Percentiles rank a stretch among this genome's conserved stretches.
These are phyloP conservation scores for Albula goreensis DNA, from an alignment of 2,113 vertebrate species.

Conservation along the genomic window DNA sequence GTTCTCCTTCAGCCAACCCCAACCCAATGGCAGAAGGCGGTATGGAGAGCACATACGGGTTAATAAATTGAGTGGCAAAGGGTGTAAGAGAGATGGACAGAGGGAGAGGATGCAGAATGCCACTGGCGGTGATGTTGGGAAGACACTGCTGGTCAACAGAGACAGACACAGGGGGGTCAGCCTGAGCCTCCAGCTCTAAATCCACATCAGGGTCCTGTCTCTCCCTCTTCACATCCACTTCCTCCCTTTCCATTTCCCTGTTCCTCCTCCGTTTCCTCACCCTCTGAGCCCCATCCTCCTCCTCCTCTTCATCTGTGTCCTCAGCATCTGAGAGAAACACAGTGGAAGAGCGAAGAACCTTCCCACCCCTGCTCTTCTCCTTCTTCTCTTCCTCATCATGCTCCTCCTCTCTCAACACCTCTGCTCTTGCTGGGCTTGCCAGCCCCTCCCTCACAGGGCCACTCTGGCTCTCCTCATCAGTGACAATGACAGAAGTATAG, in stretches of 20 bases:
- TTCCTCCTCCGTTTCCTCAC: slow-evolving; percentile 61
- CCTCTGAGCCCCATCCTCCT: slow-evolving; percentile 44
- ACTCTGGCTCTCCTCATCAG: slow-evolving; percentile 72
- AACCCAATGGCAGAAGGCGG: slow-evolving; percentile 60
- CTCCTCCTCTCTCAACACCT: slow-evolving; percentile 50
- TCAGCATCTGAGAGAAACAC: slow-evolving; percentile 77
- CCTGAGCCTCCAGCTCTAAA: slow-evolving; percentile 72
- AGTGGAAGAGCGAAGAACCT: slow-evolving; percentile 74
- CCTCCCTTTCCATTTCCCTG: slow-evolving; percentile 60
- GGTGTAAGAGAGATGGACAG: slow-evolving; percentile 63
- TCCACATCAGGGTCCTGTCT: slow-evolving; percentile 71
- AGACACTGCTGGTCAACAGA: slow-evolving; percentile 53
- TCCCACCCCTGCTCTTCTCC: slow-evolving; percentile 64
- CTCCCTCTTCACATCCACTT: slow-evolving; percentile 66
- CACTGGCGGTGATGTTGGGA: slow-evolving; percentile 29
- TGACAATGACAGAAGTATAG: slow-evolving; percentile 74
- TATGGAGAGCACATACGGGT: slow-evolving; percentile 73
- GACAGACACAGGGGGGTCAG: slow-evolving; percentile 63
- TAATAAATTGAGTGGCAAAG: slow-evolving; percentile 69
- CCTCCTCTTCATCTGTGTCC: slow-evolving; percentile 74
- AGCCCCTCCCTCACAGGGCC: slow-evolving; percentile 57
- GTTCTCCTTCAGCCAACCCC: slow-evolving; percentile 49
- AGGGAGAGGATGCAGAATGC: slow-evolving; percentile 66
- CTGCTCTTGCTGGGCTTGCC: slow-evolving; percentile 62
- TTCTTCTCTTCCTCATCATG: slow-evolving; percentile 16